Evolutionary conservation across 2,888 invertebrate genomes (phyloP).

Genomic region (Cataglyphis altisquamis): DNA sequence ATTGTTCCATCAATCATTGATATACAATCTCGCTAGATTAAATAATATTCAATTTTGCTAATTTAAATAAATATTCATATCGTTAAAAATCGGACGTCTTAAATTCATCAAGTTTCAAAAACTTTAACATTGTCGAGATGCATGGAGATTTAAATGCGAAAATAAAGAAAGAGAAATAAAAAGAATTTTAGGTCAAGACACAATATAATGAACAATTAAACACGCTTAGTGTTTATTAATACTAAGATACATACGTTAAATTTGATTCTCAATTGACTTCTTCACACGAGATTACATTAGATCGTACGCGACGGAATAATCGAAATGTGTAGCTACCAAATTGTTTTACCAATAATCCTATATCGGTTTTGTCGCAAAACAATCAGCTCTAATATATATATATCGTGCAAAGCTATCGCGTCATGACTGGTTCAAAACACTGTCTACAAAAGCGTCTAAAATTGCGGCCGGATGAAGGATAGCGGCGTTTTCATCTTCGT

Average conservation of each 20-base stretch:
- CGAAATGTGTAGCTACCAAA: background rate
- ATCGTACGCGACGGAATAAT: too few relatives aligned
- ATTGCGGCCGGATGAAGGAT: slow-evolving; percentile 48
- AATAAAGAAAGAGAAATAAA: background rate
- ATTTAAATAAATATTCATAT: slow-evolving; percentile 4
- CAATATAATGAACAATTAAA: background rate
- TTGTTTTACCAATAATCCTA: slow-evolving; percentile 6
- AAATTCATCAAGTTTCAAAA: background rate
- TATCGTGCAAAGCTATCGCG: slow-evolving; percentile 18
- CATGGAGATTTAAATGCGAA: background rate
- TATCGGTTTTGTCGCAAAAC: background rate
- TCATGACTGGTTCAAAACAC: background rate
- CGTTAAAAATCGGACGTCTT: slow-evolving; percentile 29
- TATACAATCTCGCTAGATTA: background rate
- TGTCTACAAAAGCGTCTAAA: slow-evolving; percentile 22
- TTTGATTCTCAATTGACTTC: background rate
- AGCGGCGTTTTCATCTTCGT: slow-evolving; percentile 49
- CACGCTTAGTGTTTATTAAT: background rate
- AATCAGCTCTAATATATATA: background rate
- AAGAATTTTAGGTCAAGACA: background rate
- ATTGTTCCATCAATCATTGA: slow-evolving; percentile 38
- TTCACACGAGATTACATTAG: background rate
- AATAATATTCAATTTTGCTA: background rate
- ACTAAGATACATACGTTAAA: background rate
- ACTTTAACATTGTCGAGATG: background rate